Evolutionary conservation across 2,797 vertebrate genomes (phyloP).

Genomic region (Enteromius anoplus): DNA sequence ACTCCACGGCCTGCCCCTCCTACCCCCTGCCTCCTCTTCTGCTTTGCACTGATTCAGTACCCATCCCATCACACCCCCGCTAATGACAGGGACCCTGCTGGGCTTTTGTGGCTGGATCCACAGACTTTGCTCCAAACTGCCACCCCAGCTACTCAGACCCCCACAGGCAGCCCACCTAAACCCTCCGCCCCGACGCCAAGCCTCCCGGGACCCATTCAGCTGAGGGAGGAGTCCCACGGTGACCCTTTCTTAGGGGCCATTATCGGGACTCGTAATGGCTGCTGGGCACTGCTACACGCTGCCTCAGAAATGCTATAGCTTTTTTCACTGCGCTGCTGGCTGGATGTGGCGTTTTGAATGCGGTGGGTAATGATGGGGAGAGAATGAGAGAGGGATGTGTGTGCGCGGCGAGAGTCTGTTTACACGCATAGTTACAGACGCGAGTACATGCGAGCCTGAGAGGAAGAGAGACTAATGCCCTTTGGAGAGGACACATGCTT

Average conservation of each 20-base stretch:
- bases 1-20: slow-evolving; percentile 36
- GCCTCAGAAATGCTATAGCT: slow-evolving; percentile 53
- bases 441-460: neutral
- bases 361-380: slow-evolving; percentile 54
- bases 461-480: slow-evolving; percentile 22
- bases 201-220: slow-evolving; percentile 56
- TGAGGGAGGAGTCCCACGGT: slow-evolving; percentile 52
- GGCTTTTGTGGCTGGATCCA: slow-evolving; percentile 66
- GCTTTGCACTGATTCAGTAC: slow-evolving; percentile 50
- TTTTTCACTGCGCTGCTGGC: slow-evolving; percentile 49
- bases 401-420: slow-evolving; percentile 10
- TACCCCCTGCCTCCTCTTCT: slow-evolving; percentile 23
- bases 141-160: slow-evolving; percentile 41
- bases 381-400: slow-evolving; percentile 26
- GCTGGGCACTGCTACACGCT: slow-evolving; percentile 52
- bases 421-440: slow-evolving; percentile 31
- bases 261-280: slow-evolving; percentile 60
- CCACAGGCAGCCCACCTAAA: slow-evolving; percentile 55
- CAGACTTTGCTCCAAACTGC: slow-evolving; percentile 49
- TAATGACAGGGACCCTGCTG: slow-evolving; percentile 68
- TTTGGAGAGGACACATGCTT: slow-evolving; percentile 49
- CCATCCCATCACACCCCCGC: slow-evolving; percentile 53
- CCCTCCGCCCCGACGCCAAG: slow-evolving; percentile 55
- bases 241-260: slow-evolving; percentile 57
- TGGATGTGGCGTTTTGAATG: slow-evolving; percentile 47